Percentiles rank a stretch among this genome's conserved stretches.
These are phyloP conservation scores for Saturnia japonica DNA, from an alignment of 2,888 invertebrate genomes.

Conservation along the genomic window DNA sequence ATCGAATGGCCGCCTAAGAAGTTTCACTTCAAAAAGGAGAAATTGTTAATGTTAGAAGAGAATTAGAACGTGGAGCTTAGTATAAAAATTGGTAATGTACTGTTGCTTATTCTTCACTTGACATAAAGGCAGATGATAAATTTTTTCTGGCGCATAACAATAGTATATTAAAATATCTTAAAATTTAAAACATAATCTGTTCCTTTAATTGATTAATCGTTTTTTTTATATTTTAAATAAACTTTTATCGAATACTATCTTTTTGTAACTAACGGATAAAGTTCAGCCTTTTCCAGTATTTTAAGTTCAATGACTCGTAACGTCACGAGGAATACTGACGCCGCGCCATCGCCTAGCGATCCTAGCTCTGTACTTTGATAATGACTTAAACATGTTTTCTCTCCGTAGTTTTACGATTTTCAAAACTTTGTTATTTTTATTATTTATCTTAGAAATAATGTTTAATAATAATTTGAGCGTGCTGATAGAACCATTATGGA, in stretches of 20 bases:
- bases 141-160: no score
- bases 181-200: no score
- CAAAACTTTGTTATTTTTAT: constrained; percentile 14
- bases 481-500: not conserved
- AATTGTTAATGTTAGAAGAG: no score
- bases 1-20: no score
- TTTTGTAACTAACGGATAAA: not conserved
- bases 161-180: no score
- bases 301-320: constrained; percentile 25
- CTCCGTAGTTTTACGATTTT: constrained; percentile 36
- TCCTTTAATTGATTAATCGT: no score
- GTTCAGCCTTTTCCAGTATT: constrained; percentile 33
- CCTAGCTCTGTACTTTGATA: constrained; percentile 50
- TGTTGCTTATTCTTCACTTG: not conserved
- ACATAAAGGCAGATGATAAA: not conserved
- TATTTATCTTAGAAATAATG: not conserved
- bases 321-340: constrained; percentile 53
- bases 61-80: not conserved
- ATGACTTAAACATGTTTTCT: constrained; percentile 54
- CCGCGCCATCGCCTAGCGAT: constrained; percentile 25
- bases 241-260: not conserved
- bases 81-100: not conserved
- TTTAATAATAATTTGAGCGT: not conserved
- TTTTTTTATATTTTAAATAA: no score
- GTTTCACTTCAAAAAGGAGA: no score